Base-by-base conservation (phyloP, 2,888 invertebrate genomes). In the Tipula helvola region DNA sequence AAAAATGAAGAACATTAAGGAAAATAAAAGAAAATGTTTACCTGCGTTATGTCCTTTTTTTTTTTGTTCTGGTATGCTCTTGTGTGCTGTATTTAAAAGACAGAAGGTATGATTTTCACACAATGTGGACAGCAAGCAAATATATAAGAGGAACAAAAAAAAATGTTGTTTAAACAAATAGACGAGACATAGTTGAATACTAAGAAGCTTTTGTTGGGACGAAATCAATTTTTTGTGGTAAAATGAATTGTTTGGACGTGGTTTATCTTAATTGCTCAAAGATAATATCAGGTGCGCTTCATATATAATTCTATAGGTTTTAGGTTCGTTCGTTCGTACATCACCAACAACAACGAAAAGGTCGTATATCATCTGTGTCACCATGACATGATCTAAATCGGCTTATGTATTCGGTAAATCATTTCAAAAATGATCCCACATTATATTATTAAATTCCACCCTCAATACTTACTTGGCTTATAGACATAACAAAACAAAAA, bases 91-190 rank as follows among this genome's bases (percentile, higher is more conserved):
- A 28, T 71, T 71, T 71, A 71, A 71, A 71, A 71, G 71, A 71
- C 71, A 71, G 71, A 71, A 71, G 71, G 71, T 71, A 71, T 71
- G 71, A 71, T 71, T 71, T 71, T 71, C 71, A 71, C 71, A 71
- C 71, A 71, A 28, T 71, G 71, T 71, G 71, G 28, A 71, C 28
- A 71, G 28, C 28, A 71, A 71, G 71, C 28, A 71, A 71, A 71
- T 28, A 71, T 39, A 57, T 28, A 71, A 71, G 10, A 71, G 3
- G 28, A 18, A n/a, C n/a, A n/a, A n/a, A n/a, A n/a, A 71, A 52
- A 18, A 28, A 28, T 28, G 28, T 16, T 52, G 52, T 71, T 71
- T 71, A 71, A 28, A 28, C 71, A 71, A 71, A 71, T 71, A 71
- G 8, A 71, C 12, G 28, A 28, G 71, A 71, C 71, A 18, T n/a